Conservation (phyloP, 2,113 vertebrate genomes). For the Crotalus horridus region DNA sequence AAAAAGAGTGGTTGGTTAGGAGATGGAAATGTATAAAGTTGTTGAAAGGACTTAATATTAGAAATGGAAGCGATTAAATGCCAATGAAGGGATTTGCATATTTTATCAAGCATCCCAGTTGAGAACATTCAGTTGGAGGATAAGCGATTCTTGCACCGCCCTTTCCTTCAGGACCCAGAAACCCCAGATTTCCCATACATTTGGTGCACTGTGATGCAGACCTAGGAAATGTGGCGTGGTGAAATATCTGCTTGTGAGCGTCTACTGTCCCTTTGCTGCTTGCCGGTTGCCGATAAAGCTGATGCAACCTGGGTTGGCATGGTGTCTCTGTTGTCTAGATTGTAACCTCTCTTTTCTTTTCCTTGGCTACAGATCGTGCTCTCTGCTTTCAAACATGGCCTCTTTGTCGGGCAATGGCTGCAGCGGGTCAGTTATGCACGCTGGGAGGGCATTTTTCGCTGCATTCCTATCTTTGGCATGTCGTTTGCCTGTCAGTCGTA, state of each 20-base stretch:
- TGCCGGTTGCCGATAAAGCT: neutral
- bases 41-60: neutral
- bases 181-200: no score
- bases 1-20: neutral
- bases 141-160: neutral
- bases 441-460: constrained; percentile 97
- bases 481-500: constrained; percentile 99
- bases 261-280: neutral
- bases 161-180: neutral
- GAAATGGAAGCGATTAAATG: neutral
- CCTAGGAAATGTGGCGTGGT: neutral
- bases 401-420: constrained; percentile 90
- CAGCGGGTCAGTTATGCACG: constrained; percentile 80
- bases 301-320: neutral
- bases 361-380: constrained; percentile 83
- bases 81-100: neutral
- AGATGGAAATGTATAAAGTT: neutral
- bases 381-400: constrained; percentile 92
- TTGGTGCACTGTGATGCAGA: neutral
- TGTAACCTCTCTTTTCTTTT: constrained; percentile 50
- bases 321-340: constrained; percentile 16
- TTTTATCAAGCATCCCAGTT: neutral
- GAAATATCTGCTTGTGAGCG: fast-evolving
- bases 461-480: constrained; percentile 98
- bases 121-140: neutral